Evolutionary conservation across 2,113 vertebrate genomes (phyloP).

Genomic region (Dolichotis patagonum): DNA sequence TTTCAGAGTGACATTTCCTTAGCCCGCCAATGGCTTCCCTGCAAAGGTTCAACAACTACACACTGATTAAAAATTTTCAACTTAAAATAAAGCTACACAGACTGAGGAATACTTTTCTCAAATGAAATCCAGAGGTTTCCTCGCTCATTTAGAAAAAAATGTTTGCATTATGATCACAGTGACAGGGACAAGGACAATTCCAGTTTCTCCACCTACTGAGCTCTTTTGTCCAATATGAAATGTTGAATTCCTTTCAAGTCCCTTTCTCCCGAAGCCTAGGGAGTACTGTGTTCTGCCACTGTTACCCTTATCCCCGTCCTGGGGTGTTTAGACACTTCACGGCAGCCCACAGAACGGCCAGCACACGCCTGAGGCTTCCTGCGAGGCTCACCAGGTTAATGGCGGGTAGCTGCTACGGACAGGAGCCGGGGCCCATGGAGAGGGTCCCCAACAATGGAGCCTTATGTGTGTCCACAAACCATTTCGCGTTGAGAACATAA

Average conservation of each 20-base stretch:
- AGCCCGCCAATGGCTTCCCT: conserved; percentile 22
- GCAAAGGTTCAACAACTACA: conserved; percentile 30
- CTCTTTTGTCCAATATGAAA: conserved; percentile 70
- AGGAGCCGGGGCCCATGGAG: not conserved
- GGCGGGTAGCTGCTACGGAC: conserved; percentile 49
- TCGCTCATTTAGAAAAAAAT: conserved; percentile 23
- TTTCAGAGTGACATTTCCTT: conserved; percentile 65
- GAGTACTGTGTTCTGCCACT: conserved; percentile 60
- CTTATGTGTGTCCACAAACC: conserved; percentile 39
- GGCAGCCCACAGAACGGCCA: conserved; percentile 54
- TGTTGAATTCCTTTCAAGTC: conserved; percentile 69
- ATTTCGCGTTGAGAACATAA: conserved; percentile 74
- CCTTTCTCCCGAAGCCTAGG: conserved; percentile 57
- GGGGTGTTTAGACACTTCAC: conserved; percentile 77
- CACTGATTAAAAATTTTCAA: conserved; percentile 57
- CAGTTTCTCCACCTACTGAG: conserved; percentile 63
- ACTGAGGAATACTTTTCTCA: conserved; percentile 23
- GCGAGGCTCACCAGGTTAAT: conserved; percentile 51
- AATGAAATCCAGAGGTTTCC: conserved; percentile 64
- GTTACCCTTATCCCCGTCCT: conserved; percentile 66
- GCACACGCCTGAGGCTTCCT: conserved; percentile 70
- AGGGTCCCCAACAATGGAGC: conserved; percentile 67
- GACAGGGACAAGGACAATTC: conserved; percentile 47
- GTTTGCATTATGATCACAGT: conserved; percentile 68
- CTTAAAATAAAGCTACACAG: conserved; percentile 51